Conservation (phyloP, 2,797 vertebrate genomes). For the Carapus acus region DNA sequence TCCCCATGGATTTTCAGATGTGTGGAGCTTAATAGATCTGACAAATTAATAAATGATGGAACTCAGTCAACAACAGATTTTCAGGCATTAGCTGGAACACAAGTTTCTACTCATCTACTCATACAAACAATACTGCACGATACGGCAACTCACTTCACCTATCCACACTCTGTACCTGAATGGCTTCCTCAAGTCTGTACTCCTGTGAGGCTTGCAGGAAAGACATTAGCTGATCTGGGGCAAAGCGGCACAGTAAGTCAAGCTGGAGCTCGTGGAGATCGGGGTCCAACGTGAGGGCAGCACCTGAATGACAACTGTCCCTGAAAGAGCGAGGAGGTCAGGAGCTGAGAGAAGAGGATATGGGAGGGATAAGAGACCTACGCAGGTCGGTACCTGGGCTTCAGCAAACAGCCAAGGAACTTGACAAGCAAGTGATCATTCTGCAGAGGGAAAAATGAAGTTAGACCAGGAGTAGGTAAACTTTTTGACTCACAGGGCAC, state of each 20-base stretch:
- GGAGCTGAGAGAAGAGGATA: neutral
- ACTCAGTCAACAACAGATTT: too few relatives aligned
- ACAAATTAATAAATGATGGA: too few relatives aligned
- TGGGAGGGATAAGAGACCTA: neutral
- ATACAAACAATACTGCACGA: too few relatives aligned
- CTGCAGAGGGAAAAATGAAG: constrained; percentile 21
- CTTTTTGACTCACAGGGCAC: too few relatives aligned
- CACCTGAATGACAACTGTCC: constrained; percentile 72
- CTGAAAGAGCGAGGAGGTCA: constrained; percentile 57
- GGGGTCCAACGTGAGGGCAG: constrained; percentile 67
- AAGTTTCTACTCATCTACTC: too few relatives aligned
- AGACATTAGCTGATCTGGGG: constrained; percentile 73
- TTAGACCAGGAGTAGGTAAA: neutral
- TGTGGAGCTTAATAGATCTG: too few relatives aligned
- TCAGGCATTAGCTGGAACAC: too few relatives aligned
- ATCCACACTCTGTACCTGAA: constrained; percentile 72
- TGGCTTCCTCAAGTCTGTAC: constrained; percentile 88
- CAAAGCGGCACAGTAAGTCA: constrained; percentile 82
- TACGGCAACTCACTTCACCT: too few relatives aligned
- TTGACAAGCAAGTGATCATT: constrained; percentile 53
- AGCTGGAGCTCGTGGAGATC: constrained; percentile 81
- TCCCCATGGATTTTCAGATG: too few relatives aligned
- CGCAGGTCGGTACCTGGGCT: constrained; percentile 43
- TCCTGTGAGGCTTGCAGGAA: constrained; percentile 81
- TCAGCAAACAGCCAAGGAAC: constrained; percentile 58